These are phyloP conservation scores for Ectemnius continuus DNA, from an alignment of 2,888 invertebrate genomes.

Conservation along the genomic window DNA sequence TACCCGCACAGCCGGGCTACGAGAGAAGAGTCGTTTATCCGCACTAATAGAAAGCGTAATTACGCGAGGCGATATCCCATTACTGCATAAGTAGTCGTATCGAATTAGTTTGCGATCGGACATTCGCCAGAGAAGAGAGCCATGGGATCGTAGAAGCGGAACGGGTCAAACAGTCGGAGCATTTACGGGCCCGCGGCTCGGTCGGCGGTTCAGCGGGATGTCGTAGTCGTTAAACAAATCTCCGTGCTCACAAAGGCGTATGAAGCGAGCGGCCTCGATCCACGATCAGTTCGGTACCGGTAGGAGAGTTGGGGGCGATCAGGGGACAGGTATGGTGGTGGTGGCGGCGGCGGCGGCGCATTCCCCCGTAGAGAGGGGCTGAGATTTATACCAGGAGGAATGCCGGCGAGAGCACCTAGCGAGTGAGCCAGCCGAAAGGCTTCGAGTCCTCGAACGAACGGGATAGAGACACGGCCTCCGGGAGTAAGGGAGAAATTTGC, in stretches of 20 bases:
- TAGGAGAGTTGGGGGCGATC: slow-evolving; percentile 18
- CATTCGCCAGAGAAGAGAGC: too few species aligned
- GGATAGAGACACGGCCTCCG: not conserved
- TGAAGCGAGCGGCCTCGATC: slow-evolving; percentile 6
- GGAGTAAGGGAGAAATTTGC: too few species aligned
- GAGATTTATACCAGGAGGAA: slow-evolving; percentile 65
- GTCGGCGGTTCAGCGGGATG: not conserved
- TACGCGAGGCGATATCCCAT: not conserved
- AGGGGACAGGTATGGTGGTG: slow-evolving; percentile 26
- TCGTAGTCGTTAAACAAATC: slow-evolving; percentile 13
- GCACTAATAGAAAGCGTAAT: slow-evolving; percentile 13
- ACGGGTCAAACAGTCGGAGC: not conserved
- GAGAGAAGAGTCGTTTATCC: not conserved
- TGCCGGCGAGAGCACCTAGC: slow-evolving; percentile 37
- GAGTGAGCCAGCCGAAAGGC: not conserved
- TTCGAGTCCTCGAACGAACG: not conserved
- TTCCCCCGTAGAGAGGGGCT: slow-evolving; percentile 48
- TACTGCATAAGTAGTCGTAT: not conserved
- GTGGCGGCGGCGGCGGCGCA: slow-evolving; percentile 43
- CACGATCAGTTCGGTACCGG: slow-evolving; percentile 44
- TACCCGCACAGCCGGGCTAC: slow-evolving; percentile 6
- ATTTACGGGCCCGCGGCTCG: not conserved
- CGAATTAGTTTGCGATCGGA: not conserved
- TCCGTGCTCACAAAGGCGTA: slow-evolving; percentile 6
- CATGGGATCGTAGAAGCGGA: too few species aligned